Evolutionary conservation across 2,113 vertebrate genomes (phyloP).

Genomic region (Bujurquina vittata): DNA sequence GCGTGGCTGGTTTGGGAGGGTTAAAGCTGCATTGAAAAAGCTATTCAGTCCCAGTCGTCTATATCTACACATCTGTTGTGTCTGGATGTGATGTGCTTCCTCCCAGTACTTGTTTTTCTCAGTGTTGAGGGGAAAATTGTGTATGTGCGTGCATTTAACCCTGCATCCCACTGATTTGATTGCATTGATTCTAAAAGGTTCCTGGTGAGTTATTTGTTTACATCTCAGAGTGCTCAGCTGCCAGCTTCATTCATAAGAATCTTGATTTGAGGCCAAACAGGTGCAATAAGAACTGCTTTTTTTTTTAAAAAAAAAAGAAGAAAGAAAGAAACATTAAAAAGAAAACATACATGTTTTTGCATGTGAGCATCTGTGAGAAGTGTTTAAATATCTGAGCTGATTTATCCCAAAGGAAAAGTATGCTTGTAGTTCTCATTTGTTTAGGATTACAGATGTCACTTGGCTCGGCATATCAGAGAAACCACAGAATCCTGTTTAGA

Average conservation of each 20-base stretch:
- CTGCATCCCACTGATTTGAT: neutral
- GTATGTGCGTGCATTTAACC: neutral
- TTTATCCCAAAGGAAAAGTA: constrained; percentile 5
- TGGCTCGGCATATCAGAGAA: neutral
- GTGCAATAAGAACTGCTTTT: neutral
- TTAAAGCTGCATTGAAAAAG: neutral
- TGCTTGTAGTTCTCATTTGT: neutral
- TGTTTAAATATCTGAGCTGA: neutral
- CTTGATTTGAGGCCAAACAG: constrained; percentile 17
- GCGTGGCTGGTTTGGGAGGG: neutral
- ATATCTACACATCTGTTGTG: neutral
- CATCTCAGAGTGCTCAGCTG: constrained; percentile 40
- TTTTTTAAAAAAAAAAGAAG: neutral
- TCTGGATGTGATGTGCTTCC: neutral
- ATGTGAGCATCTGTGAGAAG: neutral
- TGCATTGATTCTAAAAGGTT: neutral
- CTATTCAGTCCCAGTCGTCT: neutral
- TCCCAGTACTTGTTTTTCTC: neutral
- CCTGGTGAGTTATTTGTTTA: constrained; percentile 35
- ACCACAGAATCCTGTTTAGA: constrained; percentile 21
- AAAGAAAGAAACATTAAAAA: neutral
- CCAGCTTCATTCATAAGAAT: constrained; percentile 46
- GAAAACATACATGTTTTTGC: neutral
- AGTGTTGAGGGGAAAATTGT: neutral
- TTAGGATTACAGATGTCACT: constrained; percentile 19